phyloP scores from a whole-genome alignment of 1,140 invertebrate genomes.

The Lordiphosa stackelbergi region DNA sequence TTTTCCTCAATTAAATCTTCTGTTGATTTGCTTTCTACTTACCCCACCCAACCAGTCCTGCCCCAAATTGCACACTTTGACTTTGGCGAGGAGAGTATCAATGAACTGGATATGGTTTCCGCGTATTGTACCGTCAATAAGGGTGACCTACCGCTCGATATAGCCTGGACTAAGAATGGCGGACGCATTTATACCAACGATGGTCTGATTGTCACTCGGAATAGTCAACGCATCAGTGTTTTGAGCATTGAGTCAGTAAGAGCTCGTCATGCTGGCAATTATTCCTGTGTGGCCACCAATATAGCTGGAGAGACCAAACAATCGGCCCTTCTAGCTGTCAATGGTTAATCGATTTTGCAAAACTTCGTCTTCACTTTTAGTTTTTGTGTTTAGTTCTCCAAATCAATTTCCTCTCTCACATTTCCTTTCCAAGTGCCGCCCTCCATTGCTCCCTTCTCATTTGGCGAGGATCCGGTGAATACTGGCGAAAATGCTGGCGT shows the following conservation, averaged over 20 bases:
- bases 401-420: neutral
- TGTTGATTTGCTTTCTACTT: slow-evolving; percentile 47
- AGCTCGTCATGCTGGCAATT: slow-evolving; percentile 83
- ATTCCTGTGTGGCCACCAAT: slow-evolving; percentile 87
- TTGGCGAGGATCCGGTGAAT: slow-evolving; percentile 84
- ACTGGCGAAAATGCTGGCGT: slow-evolving; percentile 86
- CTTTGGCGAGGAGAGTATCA: slow-evolving; percentile 84
- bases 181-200: slow-evolving; percentile 70
- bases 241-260: slow-evolving; percentile 83
- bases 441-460: slow-evolving; percentile 81
- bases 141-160: slow-evolving; percentile 88
- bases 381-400: slow-evolving; percentile 16
- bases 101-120: slow-evolving; percentile 83
- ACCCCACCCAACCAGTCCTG: slow-evolving; percentile 78
- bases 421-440: slow-evolving; percentile 69
- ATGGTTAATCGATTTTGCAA: slow-evolving; percentile 77
- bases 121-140: slow-evolving; percentile 89
- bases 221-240: slow-evolving; percentile 82
- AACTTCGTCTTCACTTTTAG: slow-evolving; percentile 19
- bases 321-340: slow-evolving; percentile 82
- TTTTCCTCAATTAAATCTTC: neutral
- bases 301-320: slow-evolving; percentile 84
- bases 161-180: slow-evolving; percentile 82
- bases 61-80: slow-evolving; percentile 84
- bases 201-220: slow-evolving; percentile 79